These are phyloP conservation scores for Orius laevigatus DNA, from an alignment of 1,140 invertebrate species.

Conservation along the genomic window DNA sequence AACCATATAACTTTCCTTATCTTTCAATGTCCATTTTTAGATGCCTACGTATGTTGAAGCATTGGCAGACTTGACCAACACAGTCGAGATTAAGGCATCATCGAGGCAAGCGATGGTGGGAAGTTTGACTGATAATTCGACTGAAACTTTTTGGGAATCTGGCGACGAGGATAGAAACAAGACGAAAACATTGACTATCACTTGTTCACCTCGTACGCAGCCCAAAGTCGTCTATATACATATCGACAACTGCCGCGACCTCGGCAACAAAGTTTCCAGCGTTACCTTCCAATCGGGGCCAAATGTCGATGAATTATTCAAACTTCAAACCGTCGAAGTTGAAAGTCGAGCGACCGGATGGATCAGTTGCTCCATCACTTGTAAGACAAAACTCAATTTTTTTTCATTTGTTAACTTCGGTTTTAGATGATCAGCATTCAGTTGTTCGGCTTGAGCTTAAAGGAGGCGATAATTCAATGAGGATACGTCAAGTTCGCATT, in stretches of 20 bases:
- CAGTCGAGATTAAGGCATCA: constrained; percentile 70
- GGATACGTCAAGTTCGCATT: constrained; percentile 66
- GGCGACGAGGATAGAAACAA: constrained; percentile 91
- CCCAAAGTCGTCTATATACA: constrained; percentile 65
- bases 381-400: constrained; percentile 31
- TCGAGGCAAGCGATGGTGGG: constrained; percentile 85
- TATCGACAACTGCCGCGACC: constrained; percentile 82
- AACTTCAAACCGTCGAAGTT: constrained; percentile 65
- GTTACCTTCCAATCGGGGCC: constrained; percentile 65
- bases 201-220: constrained; percentile 36
- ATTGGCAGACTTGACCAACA: constrained; percentile 54
- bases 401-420: constrained; percentile 12
- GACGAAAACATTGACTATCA: constrained; percentile 56
- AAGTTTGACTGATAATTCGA: constrained; percentile 82
- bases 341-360: constrained; percentile 67
- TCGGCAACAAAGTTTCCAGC: constrained; percentile 74
- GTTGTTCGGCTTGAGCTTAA: constrained; percentile 68
- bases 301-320: constrained; percentile 60
- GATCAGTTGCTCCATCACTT: constrained; percentile 64
- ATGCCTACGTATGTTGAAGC: constrained; percentile 37
- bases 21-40: constrained; percentile 1
- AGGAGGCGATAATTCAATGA: constrained; percentile 75
- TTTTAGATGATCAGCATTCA: constrained; percentile 32
- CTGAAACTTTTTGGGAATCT: constrained; percentile 98
- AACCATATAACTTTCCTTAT: constrained; percentile 19